Conservation (phyloP, 2,797 vertebrate species). For the Malacoctenus gilli region DNA sequence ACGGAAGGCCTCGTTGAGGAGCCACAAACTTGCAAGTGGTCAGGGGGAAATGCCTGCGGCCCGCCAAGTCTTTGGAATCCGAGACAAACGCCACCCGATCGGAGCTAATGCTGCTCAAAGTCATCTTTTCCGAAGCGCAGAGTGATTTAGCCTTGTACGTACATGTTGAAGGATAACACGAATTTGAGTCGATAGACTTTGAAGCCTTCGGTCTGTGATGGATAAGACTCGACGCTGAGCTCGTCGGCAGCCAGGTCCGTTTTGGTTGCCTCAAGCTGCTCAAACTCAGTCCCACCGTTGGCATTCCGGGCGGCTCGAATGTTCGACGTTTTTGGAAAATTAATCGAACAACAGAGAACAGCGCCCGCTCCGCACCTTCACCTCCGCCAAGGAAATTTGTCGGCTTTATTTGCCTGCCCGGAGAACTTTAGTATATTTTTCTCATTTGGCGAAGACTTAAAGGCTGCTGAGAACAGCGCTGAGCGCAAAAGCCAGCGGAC, state of each 20-base stretch:
- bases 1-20: constrained; percentile 33
- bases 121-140: constrained; percentile 36
- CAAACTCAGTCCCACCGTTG: neutral
- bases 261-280: constrained; percentile 20
- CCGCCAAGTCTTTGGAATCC: constrained; percentile 38
- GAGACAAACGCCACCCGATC: constrained; percentile 33
- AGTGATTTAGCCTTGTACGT: constrained; percentile 13
- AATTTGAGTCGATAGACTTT: constrained; percentile 21
- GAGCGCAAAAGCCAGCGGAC: neutral
- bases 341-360: constrained; percentile 7
- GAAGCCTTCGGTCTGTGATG: constrained; percentile 19
- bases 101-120: constrained; percentile 24
- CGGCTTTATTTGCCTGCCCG: neutral
- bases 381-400: neutral
- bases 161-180: constrained; percentile 21
- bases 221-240: constrained; percentile 14
- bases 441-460: neutral
- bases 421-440: neutral
- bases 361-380: constrained; percentile 19
- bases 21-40: constrained; percentile 37
- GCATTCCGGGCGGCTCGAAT: constrained; percentile 21
- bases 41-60: constrained; percentile 15
- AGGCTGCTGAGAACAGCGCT: neutral
- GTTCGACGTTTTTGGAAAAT: constrained; percentile 31
- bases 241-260: neutral